These are phyloP conservation scores for Oligia latruncula DNA, from an alignment of 2,888 invertebrate genomes.

Conservation along the genomic window DNA sequence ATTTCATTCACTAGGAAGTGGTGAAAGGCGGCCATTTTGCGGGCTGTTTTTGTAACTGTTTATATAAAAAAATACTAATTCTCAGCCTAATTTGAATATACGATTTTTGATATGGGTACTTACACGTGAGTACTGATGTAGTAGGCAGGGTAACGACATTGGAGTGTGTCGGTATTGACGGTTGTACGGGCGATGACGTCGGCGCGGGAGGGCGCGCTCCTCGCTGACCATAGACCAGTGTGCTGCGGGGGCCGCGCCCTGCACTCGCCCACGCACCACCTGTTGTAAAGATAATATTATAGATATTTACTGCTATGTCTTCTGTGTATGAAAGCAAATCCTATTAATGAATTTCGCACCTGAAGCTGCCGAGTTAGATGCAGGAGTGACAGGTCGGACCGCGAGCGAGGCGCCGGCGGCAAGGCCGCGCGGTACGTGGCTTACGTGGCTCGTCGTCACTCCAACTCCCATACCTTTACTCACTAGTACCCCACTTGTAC, in stretches of 20 bases:
- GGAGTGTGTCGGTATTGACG: constrained; percentile 70
- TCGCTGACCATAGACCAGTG: constrained; percentile 82
- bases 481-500: constrained; percentile 81
- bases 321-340: background rate
- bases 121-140: constrained; percentile 81
- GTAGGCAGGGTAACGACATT: constrained; percentile 77
- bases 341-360: constrained; percentile 29
- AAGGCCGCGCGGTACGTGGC: constrained; percentile 90
- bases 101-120: constrained; percentile 52
- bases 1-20: background rate
- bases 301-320: background rate
- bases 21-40: background rate
- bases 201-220: constrained; percentile 62
- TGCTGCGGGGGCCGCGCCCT: constrained; percentile 76
- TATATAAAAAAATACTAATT: background rate
- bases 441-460: constrained; percentile 85
- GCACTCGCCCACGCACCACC: constrained; percentile 75
- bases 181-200: constrained; percentile 60
- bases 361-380: constrained; percentile 74
- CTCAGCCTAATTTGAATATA: background rate
- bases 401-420: constrained; percentile 94
- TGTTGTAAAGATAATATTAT: background rate
- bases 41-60: background rate
- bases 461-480: constrained; percentile 78
- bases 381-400: constrained; percentile 92